A percentile compares a stretch with the other conserved stretches of the same genome.
phyloP scores from a whole-genome alignment of 2,888 invertebrate species.

The Andrena dorsata region DNA sequence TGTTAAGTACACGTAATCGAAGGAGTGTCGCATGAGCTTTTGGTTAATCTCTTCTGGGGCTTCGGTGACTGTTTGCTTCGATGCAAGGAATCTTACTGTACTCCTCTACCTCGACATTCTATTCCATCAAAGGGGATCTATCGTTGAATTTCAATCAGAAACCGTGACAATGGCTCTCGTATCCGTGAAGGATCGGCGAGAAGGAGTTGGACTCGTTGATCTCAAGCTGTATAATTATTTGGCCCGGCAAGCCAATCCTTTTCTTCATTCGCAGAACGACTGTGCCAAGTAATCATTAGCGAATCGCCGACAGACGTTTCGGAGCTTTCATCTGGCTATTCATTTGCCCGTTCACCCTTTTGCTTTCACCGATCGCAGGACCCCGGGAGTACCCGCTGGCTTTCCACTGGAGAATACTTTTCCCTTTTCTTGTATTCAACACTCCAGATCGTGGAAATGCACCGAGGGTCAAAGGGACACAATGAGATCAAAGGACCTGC shows the following conservation, averaged over 20 bases:
- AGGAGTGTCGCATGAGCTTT: too few relatives aligned
- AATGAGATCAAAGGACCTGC: constrained; percentile 22
- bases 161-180: constrained; percentile 23
- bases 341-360: constrained; percentile 23
- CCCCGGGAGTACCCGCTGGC: constrained; percentile 1
- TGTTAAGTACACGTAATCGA: too few relatives aligned
- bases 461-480: constrained; percentile 12
- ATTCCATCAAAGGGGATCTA: not conserved
- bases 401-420: not conserved
- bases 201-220: constrained; percentile 36
- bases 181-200: constrained; percentile 1
- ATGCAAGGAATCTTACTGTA: too few relatives aligned
- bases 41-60: too few relatives aligned
- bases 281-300: constrained; percentile 37
- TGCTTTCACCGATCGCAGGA: constrained; percentile 17
- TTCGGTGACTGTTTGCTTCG: too few relatives aligned
- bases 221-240: constrained; percentile 39
- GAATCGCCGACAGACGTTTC: constrained; percentile 43
- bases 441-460: constrained; percentile 17
- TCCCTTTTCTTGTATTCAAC: not conserved
- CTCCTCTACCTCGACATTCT: not conserved
- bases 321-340: constrained; percentile 41
- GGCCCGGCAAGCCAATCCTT: constrained; percentile 12
- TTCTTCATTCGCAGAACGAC: constrained; percentile 30
- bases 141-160: constrained; percentile 26